phyloP scores from a whole-genome alignment of 2,113 vertebrate genomes.

The Sceloporus tristichus region DNA sequence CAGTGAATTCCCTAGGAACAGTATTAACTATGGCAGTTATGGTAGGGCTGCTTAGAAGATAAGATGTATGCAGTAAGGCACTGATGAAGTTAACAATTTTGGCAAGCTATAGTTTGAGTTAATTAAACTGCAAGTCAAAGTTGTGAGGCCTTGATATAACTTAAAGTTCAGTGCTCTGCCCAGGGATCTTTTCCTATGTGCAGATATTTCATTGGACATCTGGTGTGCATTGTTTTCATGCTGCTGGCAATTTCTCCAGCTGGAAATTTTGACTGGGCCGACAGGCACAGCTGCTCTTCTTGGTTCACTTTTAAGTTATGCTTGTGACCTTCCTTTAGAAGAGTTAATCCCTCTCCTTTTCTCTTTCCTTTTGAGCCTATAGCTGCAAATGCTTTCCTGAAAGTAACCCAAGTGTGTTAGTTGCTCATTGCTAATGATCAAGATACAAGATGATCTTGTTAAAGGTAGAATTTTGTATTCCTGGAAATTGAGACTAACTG shows the following conservation, averaged over 20 bases:
- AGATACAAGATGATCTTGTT: constrained; percentile 71
- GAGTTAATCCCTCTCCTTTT: constrained; percentile 77
- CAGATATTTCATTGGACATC: constrained; percentile 74
- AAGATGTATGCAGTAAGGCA: neutral
- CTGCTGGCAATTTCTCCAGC: constrained; percentile 77
- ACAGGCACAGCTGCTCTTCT: constrained; percentile 80
- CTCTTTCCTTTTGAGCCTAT: constrained; percentile 74
- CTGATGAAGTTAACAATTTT: neutral
- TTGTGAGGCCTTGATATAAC: constrained; percentile 48
- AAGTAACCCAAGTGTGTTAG: constrained; percentile 72
- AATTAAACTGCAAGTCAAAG: neutral
- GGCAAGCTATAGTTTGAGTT: constrained; percentile 3
- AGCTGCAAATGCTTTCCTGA: constrained; percentile 78
- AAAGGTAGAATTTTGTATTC: constrained; percentile 71
- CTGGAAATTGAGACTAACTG: constrained; percentile 40
- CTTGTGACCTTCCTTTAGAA: constrained; percentile 80
- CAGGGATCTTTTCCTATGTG: constrained; percentile 62
- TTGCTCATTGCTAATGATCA: constrained; percentile 73
- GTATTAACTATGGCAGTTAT: neutral
- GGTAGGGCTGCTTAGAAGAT: constrained; percentile 1
- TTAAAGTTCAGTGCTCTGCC: constrained; percentile 49
- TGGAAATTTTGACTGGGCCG: constrained; percentile 74
- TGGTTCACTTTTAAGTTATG: constrained; percentile 79
- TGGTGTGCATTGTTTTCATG: constrained; percentile 80
- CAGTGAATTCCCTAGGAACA: too few species aligned